Evolutionary conservation across 1,140 invertebrate genomes (phyloP), one percentile per base, ranked within the genome.

Genomic region (Ceratina japonica): DNA sequence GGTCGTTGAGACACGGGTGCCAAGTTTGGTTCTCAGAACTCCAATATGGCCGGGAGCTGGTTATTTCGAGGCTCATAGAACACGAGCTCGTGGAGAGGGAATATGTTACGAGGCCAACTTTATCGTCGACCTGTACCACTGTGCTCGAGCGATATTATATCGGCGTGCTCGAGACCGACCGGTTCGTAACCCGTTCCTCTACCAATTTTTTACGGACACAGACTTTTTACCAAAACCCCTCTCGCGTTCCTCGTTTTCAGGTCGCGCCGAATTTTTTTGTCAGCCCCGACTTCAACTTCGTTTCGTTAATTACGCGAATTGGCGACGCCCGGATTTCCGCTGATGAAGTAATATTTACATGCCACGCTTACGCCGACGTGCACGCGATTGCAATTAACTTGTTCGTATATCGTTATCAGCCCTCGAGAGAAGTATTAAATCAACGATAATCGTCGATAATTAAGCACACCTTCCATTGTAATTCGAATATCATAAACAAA

Each of bases 31-130:
- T 49, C 58, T 12, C 68, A 64, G 59, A 24, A 72, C 51, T 63
- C 75, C 75, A 63, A 56, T 71, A 78, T 51, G 59, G 69, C 20
- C 66, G 52, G 69, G 63, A 58, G 51, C 65, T 75, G 78, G 81
- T 80, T 75, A 82, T 82, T 82, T 79, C 71, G 77, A 82, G 78
- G 58, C 78, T 80, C 69, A 74, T 80, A 62, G 77, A 74, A 62
- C 73, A 75, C 78, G 72, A 22, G 49, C 7, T 22, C 54, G 54
- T 31, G 44, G 72, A 27, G 13, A 49, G 71, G 56, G 78, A 82
- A 82, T 80, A 80, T 75, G 79, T 80, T 74, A 80, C 64, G 76
- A 75, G 78, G 78, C 44, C 70, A 75, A 80, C 71, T 75, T 82
- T 80, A 82, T 73, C 52, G 65, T 52, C 62, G 77, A 61, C 69